Base-by-base conservation (phyloP, 2,797 vertebrate species). In the Hypotaenidia philippensis region DNA sequence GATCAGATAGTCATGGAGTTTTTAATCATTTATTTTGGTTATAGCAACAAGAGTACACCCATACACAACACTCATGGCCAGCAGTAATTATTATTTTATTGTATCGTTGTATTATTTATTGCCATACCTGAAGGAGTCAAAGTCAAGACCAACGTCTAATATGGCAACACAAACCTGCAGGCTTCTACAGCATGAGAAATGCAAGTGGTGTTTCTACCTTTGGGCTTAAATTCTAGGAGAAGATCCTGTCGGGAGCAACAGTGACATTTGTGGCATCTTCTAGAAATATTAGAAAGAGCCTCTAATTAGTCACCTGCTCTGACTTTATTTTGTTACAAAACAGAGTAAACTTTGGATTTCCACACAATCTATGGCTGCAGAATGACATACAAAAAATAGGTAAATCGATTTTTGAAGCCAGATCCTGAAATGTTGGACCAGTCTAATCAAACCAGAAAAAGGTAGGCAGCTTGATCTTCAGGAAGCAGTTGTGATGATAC, bases 311-410 rank as follows among this genome's bases (percentile, higher is more conserved):
- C 7, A 10, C 32, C 34, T 91, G 45, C 7, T 91, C 17, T 61
- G 21, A 53, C 34, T 76, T 65, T 41, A n/a, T 70, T 92, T 92
- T 91, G 70, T 22, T 64, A 21, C 17, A 31, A 82, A 95, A 91
- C 15, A 6, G 36, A 81, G 27, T 44, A 66, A 78, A 49, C 7
- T 4, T n/a, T 77, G 55, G 68, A 69, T 84, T 76, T 80, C 38
- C 56, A 34, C 29, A 59, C 25, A 34, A 57, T 72, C 20, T 65
- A 61, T 29, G 65, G 44, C 16, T 79, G 55, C 31, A 87, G 60
- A 78, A 89, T 80, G 29, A 59, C 11, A 9, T 44, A 60, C 6
- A 31, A 60, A 94, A 90, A 94, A 64, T 8, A 81, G 13, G 47
- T n/a, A 93, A 88, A 64, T 55, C 14, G 31, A 19, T 78, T 92